Evolutionary conservation across 2,113 vertebrate genomes (phyloP).

Genomic region (Gallinago jamesoni): DNA sequence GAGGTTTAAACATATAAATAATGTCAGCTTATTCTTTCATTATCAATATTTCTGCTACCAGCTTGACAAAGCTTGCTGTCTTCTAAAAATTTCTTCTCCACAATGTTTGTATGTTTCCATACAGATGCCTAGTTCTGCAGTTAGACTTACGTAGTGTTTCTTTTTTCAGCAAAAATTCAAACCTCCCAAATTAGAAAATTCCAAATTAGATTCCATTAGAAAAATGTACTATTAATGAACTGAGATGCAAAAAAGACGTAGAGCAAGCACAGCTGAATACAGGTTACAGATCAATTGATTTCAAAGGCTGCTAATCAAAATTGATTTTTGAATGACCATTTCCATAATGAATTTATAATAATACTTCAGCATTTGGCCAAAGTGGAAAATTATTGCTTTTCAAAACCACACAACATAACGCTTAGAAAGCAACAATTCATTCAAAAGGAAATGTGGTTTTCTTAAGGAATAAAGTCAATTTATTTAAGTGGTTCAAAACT

Average conservation of each 20-base stretch:
- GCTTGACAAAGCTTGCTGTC: not conserved
- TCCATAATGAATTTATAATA: constrained; percentile 61
- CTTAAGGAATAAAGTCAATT: constrained; percentile 66
- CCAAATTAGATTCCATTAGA: not conserved
- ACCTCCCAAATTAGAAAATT: not conserved
- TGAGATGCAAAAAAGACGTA: not conserved
- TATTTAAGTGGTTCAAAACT: constrained; percentile 66
- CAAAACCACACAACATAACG: constrained; percentile 53
- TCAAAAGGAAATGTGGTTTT: constrained; percentile 66
- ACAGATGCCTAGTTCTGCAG: not conserved
- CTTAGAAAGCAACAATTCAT: constrained; percentile 63
- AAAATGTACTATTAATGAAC: constrained; percentile 11
- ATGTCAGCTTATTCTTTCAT: constrained; percentile 34
- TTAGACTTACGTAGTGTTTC: not conserved
- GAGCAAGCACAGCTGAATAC: not conserved
- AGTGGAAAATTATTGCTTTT: constrained; percentile 64
- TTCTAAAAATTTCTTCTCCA: not conserved
- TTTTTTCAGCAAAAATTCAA: not conserved
- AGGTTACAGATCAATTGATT: constrained; percentile 46
- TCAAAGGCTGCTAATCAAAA: constrained; percentile 56
- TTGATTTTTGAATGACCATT: constrained; percentile 55
- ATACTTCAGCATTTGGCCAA: constrained; percentile 47
- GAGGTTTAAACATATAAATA: constrained; percentile 50
- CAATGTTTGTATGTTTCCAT: not conserved
- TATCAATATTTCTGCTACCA: constrained; percentile 46